Evolutionary conservation across 2,113 vertebrate genomes (phyloP).

Genomic region (Hyla sarda): DNA sequence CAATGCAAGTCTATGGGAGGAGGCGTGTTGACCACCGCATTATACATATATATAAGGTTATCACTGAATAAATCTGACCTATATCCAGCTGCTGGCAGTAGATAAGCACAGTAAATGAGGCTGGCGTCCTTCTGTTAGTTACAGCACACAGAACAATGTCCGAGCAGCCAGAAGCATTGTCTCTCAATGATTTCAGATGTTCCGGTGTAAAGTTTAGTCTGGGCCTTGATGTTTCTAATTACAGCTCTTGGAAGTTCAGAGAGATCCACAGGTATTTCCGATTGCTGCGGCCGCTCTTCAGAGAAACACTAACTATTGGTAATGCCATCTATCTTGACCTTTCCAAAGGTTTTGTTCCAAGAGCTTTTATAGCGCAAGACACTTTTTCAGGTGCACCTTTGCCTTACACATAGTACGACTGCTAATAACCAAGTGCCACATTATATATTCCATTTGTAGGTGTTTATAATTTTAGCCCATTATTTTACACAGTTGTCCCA

Average conservation of each 20-base stretch:
- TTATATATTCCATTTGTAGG: neutral
- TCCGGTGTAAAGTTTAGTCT: neutral
- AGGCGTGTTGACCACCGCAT: no score
- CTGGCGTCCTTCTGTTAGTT: neutral
- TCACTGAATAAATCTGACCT: neutral
- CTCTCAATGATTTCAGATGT: neutral
- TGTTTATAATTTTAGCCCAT: no score
- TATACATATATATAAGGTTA: no score
- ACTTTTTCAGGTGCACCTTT: neutral
- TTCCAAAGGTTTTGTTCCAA: neutral
- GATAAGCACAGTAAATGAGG: no score
- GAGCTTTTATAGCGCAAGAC: neutral
- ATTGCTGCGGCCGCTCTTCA: neutral
- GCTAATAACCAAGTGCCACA: neutral
- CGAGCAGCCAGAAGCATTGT: neutral
- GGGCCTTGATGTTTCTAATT: neutral
- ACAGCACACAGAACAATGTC: neutral
- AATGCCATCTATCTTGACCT: neutral
- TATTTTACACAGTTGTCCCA: no score
- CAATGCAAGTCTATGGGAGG: no score
- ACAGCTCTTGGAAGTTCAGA: slow-evolving; percentile 5
- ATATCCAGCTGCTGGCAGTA: neutral
- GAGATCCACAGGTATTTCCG: slow-evolving; percentile 20
- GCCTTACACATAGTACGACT: neutral
- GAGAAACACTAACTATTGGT: slow-evolving; percentile 2